Percentiles rank a stretch among this genome's conserved stretches.
Conservation (phyloP, 2,888 invertebrate species). For the Aethes cnicana region DNA sequence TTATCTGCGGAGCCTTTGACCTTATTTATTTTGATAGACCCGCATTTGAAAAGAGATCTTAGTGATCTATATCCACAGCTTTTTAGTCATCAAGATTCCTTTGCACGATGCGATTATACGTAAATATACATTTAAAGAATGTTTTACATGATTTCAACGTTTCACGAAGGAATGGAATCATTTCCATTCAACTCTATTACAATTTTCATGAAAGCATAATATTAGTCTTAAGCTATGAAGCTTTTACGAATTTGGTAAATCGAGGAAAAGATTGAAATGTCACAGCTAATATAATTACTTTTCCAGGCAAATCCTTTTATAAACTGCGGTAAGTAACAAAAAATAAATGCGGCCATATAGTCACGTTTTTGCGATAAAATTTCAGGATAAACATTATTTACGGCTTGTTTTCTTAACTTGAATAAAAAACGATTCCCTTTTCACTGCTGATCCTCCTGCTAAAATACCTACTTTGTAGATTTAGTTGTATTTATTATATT, state of each 20-base stretch:
- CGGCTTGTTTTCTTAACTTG: conserved; percentile 31
- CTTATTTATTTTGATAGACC: conserved; percentile 4
- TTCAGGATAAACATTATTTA: conserved; percentile 33
- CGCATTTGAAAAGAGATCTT: neutral
- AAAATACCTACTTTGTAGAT: conserved; percentile 7
- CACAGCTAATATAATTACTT: conserved; percentile 21
- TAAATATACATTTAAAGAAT: no score
- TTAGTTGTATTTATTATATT: no score
- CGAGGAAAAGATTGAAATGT: conserved; percentile 14
- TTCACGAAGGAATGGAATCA: no score
- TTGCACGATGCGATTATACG: no score
- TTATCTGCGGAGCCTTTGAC: conserved; percentile 14
- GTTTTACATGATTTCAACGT: neutral
- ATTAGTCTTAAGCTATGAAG: conserved; percentile 1
- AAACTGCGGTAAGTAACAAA: conserved; percentile 8
- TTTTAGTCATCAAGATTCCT: no score
- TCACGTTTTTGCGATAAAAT: conserved; percentile 36
- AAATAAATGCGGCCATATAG: conserved; percentile 26
- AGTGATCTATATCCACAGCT: no score
- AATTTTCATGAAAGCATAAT: neutral
- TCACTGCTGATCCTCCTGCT: neutral
- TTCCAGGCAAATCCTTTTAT: conserved; percentile 9
- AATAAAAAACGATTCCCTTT: conserved; percentile 20
- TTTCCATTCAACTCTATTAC: neutral
- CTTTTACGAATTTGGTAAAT: conserved; percentile 1